phyloP scores from a whole-genome alignment of 2,113 vertebrate genomes.

The Orycteropus afer region DNA sequence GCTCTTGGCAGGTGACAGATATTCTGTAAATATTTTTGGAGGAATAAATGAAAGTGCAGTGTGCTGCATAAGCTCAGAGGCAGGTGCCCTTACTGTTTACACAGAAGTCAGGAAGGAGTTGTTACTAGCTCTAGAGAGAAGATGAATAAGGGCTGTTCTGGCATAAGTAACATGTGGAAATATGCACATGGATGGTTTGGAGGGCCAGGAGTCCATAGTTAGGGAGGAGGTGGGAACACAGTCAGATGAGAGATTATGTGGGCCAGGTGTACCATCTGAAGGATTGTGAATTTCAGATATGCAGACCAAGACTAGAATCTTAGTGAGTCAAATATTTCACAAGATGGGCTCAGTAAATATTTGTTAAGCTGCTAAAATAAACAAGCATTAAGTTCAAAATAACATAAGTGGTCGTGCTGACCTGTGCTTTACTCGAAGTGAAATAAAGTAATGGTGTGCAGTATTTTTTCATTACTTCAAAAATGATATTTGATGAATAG shows the following conservation, averaged over 20 bases:
- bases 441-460: not conserved
- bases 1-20: not conserved
- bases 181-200: not conserved
- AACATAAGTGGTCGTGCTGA: not conserved
- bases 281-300: not conserved
- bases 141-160: rapidly evolving
- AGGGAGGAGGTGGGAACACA: not conserved
- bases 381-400: not conserved
- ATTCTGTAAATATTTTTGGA: too few relatives aligned
- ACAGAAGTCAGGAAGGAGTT: not conserved
- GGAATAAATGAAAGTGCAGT: not conserved
- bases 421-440: not conserved
- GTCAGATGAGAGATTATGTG: not conserved
- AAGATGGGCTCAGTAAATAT: not conserved
- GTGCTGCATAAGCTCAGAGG: not conserved
- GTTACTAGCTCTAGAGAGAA: too few relatives aligned
- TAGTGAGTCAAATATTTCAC: not conserved
- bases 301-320: not conserved
- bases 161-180: not conserved
- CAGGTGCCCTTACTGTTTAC: too few relatives aligned
- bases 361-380: not conserved
- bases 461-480: not conserved
- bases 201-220: not conserved
- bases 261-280: too few relatives aligned
- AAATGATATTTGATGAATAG: not conserved